These are phyloP conservation scores for Mylabris phalerata DNA, from an alignment of 1,140 invertebrate genomes.

Conservation along the genomic window DNA sequence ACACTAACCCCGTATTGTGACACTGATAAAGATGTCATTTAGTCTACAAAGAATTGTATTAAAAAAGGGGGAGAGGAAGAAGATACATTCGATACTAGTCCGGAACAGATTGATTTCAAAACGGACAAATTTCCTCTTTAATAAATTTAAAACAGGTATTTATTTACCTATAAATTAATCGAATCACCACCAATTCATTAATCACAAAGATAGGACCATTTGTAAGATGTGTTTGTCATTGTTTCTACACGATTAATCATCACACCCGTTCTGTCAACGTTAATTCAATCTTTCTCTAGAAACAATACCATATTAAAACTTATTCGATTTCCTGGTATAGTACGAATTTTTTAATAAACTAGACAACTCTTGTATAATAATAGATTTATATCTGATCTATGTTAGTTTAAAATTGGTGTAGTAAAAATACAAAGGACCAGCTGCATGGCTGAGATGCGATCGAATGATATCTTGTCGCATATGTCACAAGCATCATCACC, in stretches of 20 bases:
- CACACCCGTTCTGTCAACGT: constrained; percentile 2
- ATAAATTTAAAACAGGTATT: no score
- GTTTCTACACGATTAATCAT: constrained; percentile 7
- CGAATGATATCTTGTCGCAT: constrained; percentile 26
- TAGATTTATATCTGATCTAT: constrained; percentile 25
- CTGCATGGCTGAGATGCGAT: constrained; percentile 28
- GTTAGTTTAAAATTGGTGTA: constrained; percentile 32
- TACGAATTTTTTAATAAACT: background rate
- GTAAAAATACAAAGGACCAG: constrained; percentile 24
- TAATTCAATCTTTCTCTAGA: background rate
- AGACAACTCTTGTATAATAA: background rate
- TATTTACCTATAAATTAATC: no score
- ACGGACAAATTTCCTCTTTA: no score
- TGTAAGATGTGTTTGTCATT: constrained; percentile 17
- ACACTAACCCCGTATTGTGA: constrained; percentile 38
- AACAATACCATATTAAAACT: constrained; percentile 1
- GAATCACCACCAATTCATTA: constrained; percentile 12
- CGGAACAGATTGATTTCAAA: no score
- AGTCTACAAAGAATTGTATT: background rate
- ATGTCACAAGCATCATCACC: constrained; percentile 17
- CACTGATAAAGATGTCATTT: constrained; percentile 36
- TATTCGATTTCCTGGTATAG: background rate
- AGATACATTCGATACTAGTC: no score
- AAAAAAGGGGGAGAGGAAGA: no score
- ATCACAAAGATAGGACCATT: constrained; percentile 18